Evolutionary conservation across 2,888 invertebrate species (phyloP), one percentile per base, ranked within the genome.

Genomic region (Phorcus lineatus): DNA sequence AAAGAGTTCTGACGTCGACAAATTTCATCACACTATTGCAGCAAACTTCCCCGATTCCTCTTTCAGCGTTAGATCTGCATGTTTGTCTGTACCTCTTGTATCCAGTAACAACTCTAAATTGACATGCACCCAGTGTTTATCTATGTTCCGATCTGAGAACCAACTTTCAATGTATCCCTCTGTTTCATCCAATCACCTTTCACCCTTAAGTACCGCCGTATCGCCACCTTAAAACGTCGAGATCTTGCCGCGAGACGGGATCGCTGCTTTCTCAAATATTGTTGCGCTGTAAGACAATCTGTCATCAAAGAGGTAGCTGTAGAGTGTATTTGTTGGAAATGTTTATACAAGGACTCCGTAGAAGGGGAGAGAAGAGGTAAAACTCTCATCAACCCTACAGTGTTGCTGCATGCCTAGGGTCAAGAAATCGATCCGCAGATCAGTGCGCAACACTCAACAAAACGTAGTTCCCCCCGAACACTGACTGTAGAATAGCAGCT

Each of bases 391-490:
- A 62, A 62, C 62, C 28, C 16, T 62, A 62, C 62, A 19, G 62
- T 28, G 62, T 62, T 62, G 62, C 62, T n/a, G 28, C 24, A 28
- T 17, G 62, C 28, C 62, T 62, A 16, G 28, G 62, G 62, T 28
- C 62, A 62, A n/a, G 62, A 62, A 62, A 62, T 62, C 62, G 62
- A 62, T 62, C 62, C 24, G 62, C 62, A 62, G 22, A 62, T 62
- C 62, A 62, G 62, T 62, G 62, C 62, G 17, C 62, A 62, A 62
- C 62, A 28, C 62, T 62, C 62, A 62, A 62, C 62, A 62, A 62
- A 62, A 62, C 24, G 62, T 62, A 62, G 62, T 62, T 28, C 62
- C 62, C 62, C 17, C 24, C 28, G 62, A 28, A 28, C 22, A 24
- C 24, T 16, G 9, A 24, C 24, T 24, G 11, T 47, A 47, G 47